Evolutionary conservation across 2,797 vertebrate species (phyloP), one percentile per base, ranked within the genome.

Genomic region (Arvicola amphibius): DNA sequence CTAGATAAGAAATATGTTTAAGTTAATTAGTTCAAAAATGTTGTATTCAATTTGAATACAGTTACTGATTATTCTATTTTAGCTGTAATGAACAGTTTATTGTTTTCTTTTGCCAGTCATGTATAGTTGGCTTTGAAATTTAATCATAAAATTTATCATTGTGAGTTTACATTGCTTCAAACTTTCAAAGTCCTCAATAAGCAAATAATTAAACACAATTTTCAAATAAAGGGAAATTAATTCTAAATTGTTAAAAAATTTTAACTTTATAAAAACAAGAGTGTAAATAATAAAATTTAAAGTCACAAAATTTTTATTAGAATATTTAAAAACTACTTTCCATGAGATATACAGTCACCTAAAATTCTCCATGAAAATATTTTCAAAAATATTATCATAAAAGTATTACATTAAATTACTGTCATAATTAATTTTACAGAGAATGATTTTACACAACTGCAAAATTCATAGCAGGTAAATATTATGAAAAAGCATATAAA

Each of bases 401-500:
- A 48, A 48, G 11, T 48, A 71, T 78, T 56, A 51, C 10, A 94
- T 32, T 86, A 88, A 96, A 94, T 89, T 32, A 96, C 80, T 95
- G 93, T 95, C 56, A 67, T 90, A 69, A 95, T 97, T 97, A 95
- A 96, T 97, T 98, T 94, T 97, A 91, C 3, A 69, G 79, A 96
- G 88, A 95, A 96, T 96, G 97, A 96, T 97, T 98, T 98, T 94
- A 56, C 6, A 84, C 63, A 94, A 37, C 69, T 95, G 86, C 95
- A 67, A 96, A 97, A 76, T 59, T 91, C 67, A 97, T 97, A 63
- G 43, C 81, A 95, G 94, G 73, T 95, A 96, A 97, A 95, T 97
- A 98, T 95, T 96, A 91, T 91, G 95, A 97, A 97, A 74, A 93
- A 97, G 77, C 88, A 95, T 77, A 92, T 96, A 97, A 97, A 97